phyloP scores from a whole-genome alignment of 2,888 invertebrate genomes.

The Amaurobius ferox region DNA sequence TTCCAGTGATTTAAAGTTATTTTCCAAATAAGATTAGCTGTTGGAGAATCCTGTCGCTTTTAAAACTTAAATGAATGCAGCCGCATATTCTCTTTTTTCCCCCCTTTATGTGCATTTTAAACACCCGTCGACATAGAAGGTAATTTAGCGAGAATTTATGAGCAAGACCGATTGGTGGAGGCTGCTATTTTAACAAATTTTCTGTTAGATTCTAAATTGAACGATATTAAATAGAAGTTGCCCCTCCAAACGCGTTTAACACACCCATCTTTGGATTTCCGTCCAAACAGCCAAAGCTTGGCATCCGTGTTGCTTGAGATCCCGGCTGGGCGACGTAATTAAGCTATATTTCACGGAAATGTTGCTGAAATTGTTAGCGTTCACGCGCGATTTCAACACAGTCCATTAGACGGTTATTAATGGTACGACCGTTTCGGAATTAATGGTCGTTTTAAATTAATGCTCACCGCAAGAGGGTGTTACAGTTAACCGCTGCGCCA shows the following conservation, averaged over 20 bases:
- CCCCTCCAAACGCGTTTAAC: conserved; percentile 68
- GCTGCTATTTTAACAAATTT: conserved; percentile 67
- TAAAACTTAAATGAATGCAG: conserved; percentile 34
- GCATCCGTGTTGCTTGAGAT: conserved; percentile 27
- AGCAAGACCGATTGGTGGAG: conserved; percentile 65
- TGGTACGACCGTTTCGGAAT: conserved; percentile 70
- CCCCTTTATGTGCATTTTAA: conserved; percentile 41
- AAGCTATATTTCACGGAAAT: conserved; percentile 72
- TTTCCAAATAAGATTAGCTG: conserved; percentile 68
- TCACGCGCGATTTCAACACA: conserved; percentile 72
- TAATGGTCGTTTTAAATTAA: conserved; percentile 73
- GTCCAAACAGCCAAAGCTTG: conserved; percentile 39
- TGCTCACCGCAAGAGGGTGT: conserved; percentile 65
- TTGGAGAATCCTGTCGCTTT: conserved; percentile 34
- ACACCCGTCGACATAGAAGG: conserved; percentile 53
- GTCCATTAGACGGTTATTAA: conserved; percentile 71
- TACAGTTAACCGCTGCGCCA: conserved; percentile 62
- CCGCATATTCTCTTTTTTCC: conserved; percentile 7
- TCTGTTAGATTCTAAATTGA: conserved; percentile 68
- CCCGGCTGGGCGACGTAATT: conserved; percentile 52
- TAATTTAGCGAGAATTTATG: conserved; percentile 67
- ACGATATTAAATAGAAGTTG: conserved; percentile 71
- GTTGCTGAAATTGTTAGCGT: conserved; percentile 70
- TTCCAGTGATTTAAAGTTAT: conserved; percentile 70
- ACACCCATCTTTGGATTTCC: conserved; percentile 43